Percentiles rank a stretch among this genome's conserved stretches.
These are phyloP conservation scores for Coregonus sp. DNA, from an alignment of 2,797 vertebrate species.

Conservation along the genomic window DNA sequence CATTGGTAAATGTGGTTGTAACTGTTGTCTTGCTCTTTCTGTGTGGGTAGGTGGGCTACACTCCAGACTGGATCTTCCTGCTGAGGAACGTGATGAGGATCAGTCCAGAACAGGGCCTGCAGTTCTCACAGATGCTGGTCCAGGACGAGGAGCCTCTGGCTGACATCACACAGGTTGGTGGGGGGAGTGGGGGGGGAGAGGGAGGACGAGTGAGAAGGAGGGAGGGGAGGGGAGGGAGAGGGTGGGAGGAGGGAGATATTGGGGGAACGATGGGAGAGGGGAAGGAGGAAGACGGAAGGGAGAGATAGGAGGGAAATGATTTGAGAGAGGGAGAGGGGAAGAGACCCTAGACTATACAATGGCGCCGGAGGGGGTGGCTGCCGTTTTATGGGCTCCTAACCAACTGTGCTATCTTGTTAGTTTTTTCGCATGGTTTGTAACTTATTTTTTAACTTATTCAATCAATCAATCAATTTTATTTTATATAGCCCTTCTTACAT, in stretches of 20 bases:
- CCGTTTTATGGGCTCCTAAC: too few relatives aligned
- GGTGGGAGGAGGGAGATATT: background rate
- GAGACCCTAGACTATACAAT: background rate
- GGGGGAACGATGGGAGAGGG: too few relatives aligned
- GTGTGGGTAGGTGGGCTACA: constrained; percentile 90
- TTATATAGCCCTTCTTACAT: too few relatives aligned
- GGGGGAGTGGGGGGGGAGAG: background rate
- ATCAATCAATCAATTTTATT: too few relatives aligned
- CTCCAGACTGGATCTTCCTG: constrained; percentile 98
- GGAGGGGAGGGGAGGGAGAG: background rate
- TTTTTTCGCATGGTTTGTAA: too few relatives aligned
- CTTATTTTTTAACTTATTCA: too few relatives aligned
- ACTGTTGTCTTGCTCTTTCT: background rate
- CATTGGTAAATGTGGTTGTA: background rate
- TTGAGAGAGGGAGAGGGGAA: background rate
- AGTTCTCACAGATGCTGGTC: constrained; percentile 98
- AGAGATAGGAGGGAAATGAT: background rate
- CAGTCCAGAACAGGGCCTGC: constrained; percentile 95
- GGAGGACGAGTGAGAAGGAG: background rate
- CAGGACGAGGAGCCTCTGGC: constrained; percentile 98
- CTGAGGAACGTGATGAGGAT: constrained; percentile 98
- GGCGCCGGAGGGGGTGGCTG: too few relatives aligned
- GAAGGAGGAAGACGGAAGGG: too few relatives aligned
- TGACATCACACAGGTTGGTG: constrained; percentile 95
- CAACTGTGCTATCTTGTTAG: too few relatives aligned